Conservation (phyloP, 1,140 invertebrate genomes). For the Paralvinella palmiformis region DNA sequence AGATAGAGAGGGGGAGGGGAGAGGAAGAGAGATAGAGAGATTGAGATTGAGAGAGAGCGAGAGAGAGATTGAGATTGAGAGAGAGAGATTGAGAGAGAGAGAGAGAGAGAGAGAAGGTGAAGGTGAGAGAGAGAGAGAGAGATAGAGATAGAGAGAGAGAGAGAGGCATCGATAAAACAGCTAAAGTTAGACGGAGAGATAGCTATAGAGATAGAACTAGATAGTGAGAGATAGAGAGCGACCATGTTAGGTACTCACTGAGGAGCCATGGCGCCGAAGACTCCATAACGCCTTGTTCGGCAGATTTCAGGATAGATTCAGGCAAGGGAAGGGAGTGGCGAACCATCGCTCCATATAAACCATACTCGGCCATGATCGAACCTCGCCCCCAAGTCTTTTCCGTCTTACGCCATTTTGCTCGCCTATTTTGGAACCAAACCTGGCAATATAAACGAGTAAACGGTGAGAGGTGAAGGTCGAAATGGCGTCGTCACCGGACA, state of each 20-base stretch:
- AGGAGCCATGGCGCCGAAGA: slow-evolving; percentile 96
- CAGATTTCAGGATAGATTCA: slow-evolving; percentile 93
- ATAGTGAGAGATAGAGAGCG: background rate
- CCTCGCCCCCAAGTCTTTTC: slow-evolving; percentile 96
- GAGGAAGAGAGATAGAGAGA: no score
- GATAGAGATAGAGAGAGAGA: no score
- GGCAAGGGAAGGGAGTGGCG: slow-evolving; percentile 93
- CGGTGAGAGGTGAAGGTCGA: background rate
- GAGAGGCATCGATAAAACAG: no score
- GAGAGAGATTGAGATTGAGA: no score
- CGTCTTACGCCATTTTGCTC: slow-evolving; percentile 98
- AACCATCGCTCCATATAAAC: slow-evolving; percentile 98
- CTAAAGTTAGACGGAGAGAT: no score
- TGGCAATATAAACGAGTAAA: slow-evolving; percentile 48
- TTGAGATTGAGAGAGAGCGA: no score
- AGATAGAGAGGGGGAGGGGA: no score
- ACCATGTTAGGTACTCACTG: slow-evolving; percentile 74
- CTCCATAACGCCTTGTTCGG: slow-evolving; percentile 69
- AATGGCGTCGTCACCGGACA: background rate
- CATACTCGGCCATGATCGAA: slow-evolving; percentile 71
- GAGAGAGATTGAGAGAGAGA: no score
- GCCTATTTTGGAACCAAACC: slow-evolving; percentile 99
- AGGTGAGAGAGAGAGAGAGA: no score
- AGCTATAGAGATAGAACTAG: no score
- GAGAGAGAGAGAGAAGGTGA: no score